Evolutionary conservation across 37 sponge, comb jelly and placozoan genomes (phyloP).

Genomic region (Beroe forskalii): DNA sequence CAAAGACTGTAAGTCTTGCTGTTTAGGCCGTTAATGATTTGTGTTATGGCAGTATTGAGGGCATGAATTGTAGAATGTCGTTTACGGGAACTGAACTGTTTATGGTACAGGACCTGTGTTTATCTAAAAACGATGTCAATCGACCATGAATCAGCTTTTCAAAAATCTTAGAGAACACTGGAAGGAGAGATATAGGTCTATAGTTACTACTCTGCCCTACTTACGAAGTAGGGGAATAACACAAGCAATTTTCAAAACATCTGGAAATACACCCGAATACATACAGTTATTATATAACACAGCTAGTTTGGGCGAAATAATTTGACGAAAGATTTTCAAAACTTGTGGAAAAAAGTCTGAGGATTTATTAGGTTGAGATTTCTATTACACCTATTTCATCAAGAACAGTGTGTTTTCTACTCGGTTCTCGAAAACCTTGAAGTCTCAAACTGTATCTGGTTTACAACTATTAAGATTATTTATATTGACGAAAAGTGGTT

Average conservation of each 20-base stretch:
- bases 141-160: neutral
- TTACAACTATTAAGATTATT: too few relatives aligned
- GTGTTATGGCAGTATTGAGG: neutral
- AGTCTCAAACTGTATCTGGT: neutral
- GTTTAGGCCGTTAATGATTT: neutral
- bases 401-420: neutral
- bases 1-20: neutral
- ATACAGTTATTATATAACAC: neutral
- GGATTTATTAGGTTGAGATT: neutral
- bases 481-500: neutral
- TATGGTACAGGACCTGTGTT: neutral
- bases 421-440: neutral
- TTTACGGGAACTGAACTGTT: neutral
- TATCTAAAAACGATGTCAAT: neutral
- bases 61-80: too few relatives aligned
- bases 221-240: neutral
- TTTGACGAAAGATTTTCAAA: neutral
- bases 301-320: neutral
- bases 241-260: neutral
- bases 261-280: neutral
- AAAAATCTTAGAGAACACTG: neutral
- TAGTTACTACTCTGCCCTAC: neutral
- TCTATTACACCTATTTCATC: neutral
- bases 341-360: neutral
- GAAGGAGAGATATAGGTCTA: neutral